Evolutionary conservation across 2,113 vertebrate species (phyloP).

Genomic region (Barnardius zonarius): DNA sequence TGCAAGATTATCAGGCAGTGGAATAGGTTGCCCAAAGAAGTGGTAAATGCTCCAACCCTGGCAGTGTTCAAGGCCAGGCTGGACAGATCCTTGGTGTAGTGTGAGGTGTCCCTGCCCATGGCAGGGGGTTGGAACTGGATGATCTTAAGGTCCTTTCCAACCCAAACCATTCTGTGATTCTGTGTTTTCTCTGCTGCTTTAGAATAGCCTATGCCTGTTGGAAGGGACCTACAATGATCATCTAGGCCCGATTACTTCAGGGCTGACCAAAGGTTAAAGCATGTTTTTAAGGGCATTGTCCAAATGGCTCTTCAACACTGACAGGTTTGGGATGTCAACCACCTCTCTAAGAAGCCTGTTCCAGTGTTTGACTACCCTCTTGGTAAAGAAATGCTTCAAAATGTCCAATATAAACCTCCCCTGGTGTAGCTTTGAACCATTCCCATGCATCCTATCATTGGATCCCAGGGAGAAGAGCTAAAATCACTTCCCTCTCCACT

Average conservation of each 20-base stretch:
- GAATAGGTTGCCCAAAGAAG: neutral
- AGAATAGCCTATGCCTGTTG: neutral
- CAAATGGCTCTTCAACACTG: neutral
- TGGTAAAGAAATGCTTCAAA: neutral
- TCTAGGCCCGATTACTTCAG: neutral
- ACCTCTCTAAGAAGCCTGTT: neutral
- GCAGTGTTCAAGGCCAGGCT: neutral
- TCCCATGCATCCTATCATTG: neutral
- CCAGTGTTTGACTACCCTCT: neutral
- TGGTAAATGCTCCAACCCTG: neutral
- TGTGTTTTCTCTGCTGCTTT: neutral
- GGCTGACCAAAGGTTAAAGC: neutral
- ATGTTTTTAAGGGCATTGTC: neutral
- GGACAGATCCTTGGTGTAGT: neutral
- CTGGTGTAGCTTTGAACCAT: neutral
- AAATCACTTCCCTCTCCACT: neutral
- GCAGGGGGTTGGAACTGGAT: too few relatives aligned
- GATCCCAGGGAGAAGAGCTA: neutral
- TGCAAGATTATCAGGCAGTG: neutral
- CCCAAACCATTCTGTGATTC: too few relatives aligned
- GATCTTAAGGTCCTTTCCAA: too few relatives aligned
- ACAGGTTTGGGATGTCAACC: neutral
- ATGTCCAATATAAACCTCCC: neutral
- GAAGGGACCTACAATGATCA: neutral
- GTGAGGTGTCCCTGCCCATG: neutral